Percentiles rank a stretch among this genome's conserved stretches.
Evolutionary conservation across 53 echinoderm and acorn worm genomes (phyloP).

Genomic region (Paracentrotus lividus): DNA sequence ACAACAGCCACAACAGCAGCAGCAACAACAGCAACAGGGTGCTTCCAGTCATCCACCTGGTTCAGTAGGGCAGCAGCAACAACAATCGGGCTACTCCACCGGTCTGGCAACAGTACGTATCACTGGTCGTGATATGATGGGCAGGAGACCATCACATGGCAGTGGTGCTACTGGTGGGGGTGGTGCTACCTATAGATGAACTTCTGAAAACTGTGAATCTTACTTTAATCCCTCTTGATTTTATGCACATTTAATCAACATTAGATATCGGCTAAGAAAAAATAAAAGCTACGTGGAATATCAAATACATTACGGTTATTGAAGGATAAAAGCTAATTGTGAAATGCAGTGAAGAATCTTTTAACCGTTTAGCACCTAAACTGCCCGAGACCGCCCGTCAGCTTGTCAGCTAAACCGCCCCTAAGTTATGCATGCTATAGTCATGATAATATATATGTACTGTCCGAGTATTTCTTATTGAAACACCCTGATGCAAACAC

Average conservation of each 20-base stretch:
- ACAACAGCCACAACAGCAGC: not conserved
- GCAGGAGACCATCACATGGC: conserved; percentile 71
- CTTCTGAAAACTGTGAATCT: not conserved
- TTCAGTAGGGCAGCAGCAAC: not conserved
- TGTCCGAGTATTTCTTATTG: too few relatives aligned
- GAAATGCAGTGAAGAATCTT: not conserved
- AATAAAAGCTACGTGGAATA: not conserved
- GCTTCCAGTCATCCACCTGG: not conserved
- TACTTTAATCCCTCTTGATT: not conserved
- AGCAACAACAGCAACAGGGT: not conserved
- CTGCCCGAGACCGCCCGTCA: too few relatives aligned
- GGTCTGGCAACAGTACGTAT: conserved; percentile 93
- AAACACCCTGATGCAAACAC: too few relatives aligned
- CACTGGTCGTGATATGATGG: conserved; percentile 78
- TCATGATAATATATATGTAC: too few relatives aligned
- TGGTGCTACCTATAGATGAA: conserved; percentile 27
- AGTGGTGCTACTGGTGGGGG: not conserved
- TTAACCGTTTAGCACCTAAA: too few relatives aligned
- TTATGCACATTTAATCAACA: not conserved
- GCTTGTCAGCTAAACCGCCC: too few relatives aligned
- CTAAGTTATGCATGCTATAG: too few relatives aligned
- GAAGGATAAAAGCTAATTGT: not conserved
- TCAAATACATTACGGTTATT: not conserved
- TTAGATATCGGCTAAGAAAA: not conserved
- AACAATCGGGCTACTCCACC: conserved; percentile 58